Percentiles rank a stretch among this genome's conserved stretches.
Conservation (phyloP, 2,888 invertebrate genomes). For the Myopa tessellatipennis region DNA sequence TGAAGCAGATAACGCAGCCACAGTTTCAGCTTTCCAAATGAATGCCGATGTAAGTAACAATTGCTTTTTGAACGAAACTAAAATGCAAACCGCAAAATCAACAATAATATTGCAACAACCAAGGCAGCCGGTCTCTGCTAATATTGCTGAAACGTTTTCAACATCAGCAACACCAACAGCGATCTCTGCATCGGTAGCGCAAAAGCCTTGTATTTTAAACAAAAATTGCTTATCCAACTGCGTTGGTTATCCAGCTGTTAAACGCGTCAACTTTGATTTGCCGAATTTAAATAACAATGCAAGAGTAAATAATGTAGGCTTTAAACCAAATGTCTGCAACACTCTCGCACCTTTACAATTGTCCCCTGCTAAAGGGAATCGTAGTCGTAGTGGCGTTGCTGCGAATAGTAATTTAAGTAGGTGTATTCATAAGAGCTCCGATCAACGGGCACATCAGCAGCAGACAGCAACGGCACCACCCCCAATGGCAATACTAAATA, state of each 20-base stretch:
- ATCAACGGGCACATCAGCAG: conserved; percentile 41
- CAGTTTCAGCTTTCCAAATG: conserved; percentile 30
- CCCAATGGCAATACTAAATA: conserved; percentile 38
- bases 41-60: conserved; percentile 52
- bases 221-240: conserved; percentile 9
- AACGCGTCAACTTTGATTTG: conserved; percentile 58
- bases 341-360: conserved; percentile 14
- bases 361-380: conserved; percentile 21
- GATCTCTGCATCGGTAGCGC: conserved; percentile 23
- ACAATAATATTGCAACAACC: conserved; percentile 42
- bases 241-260: conserved; percentile 40
- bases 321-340: conserved; percentile 14
- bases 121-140: conserved; percentile 46
- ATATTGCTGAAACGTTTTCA: conserved; percentile 27
- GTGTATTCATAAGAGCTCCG: conserved; percentile 4
- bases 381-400: conserved; percentile 14
- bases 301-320: conserved; percentile 26
- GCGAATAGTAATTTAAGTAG: conserved; percentile 19
- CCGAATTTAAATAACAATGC: conserved; percentile 40
- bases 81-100: conserved; percentile 41
- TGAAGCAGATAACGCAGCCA: conserved; percentile 36
- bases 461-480: conserved; percentile 19
- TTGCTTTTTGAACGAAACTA: conserved; percentile 30
- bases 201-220: conserved; percentile 23
- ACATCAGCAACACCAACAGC: conserved; percentile 48